Conservation (phyloP, 2,797 vertebrate species). For the Sebastes nivosus region DNA sequence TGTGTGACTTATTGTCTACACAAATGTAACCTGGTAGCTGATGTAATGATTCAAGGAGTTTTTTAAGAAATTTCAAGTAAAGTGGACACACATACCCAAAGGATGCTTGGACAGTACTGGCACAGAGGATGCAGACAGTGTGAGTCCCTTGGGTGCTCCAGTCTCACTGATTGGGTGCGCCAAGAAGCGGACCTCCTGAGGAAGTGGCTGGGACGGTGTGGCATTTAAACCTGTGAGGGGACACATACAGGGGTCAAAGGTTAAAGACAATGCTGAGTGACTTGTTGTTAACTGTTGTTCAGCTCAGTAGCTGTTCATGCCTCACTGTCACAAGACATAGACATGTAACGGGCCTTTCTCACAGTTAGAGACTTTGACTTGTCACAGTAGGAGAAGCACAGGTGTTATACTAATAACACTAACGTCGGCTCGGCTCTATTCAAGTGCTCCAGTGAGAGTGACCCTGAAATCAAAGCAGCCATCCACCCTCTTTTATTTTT, state of each 20-base stretch:
- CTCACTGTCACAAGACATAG: not conserved
- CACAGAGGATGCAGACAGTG: constrained; percentile 76
- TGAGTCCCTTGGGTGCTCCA: constrained; percentile 62
- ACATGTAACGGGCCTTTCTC: accelerated
- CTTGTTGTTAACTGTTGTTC: no score
- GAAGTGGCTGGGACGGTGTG: constrained; percentile 49
- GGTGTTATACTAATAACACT: not conserved
- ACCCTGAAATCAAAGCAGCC: no score
- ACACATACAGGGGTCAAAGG: not conserved
- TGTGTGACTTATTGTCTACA: no score
- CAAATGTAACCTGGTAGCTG: no score
- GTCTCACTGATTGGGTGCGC: constrained; percentile 31
- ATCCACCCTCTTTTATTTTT: no score
- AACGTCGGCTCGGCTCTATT: accelerated
- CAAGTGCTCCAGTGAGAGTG: not conserved
- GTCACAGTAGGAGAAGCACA: not conserved
- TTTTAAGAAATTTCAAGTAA: not conserved
- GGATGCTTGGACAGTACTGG: constrained; percentile 86
- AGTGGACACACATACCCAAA: constrained; percentile 81
- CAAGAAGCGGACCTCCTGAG: constrained; percentile 81
- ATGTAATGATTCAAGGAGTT: no score
- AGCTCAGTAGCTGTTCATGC: not conserved
- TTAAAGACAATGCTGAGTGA: not conserved
- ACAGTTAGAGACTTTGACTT: not conserved
- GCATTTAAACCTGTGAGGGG: constrained; percentile 84